phyloP scores from a whole-genome alignment of 2,888 invertebrate species.

The Thecophora atra region DNA sequence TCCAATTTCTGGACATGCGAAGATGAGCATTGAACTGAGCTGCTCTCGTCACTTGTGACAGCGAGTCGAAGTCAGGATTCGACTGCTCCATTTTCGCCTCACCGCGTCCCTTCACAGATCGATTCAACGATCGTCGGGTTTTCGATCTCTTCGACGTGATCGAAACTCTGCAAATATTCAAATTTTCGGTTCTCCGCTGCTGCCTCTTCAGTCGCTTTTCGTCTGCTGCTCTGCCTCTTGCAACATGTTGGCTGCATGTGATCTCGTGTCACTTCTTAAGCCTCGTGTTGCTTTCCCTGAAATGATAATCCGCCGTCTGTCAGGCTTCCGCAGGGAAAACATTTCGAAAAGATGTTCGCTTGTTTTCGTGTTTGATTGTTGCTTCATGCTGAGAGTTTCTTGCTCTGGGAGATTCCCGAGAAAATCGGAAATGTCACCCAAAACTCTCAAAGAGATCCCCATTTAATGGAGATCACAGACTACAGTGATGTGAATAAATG shows the following conservation, averaged over 20 bases:
- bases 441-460: too few relatives aligned
- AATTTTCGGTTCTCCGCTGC: background rate
- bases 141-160: background rate
- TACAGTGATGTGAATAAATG: too few relatives aligned
- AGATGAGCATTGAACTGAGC: background rate
- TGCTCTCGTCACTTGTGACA: slow-evolving; percentile 28
- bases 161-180: slow-evolving; percentile 23
- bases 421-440: too few relatives aligned
- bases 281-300: slow-evolving; percentile 46
- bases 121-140: background rate
- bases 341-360: background rate
- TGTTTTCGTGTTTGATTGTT: too few relatives aligned
- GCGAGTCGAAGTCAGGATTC: background rate
- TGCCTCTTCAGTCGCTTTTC: background rate
- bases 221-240: background rate
- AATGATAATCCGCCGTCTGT: slow-evolving; percentile 32
- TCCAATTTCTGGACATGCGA: slow-evolving; percentile 50
- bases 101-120: background rate
- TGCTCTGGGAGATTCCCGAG: too few relatives aligned
- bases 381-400: too few relatives aligned
- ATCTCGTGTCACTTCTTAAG: slow-evolving; percentile 60
- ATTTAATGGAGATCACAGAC: too few relatives aligned
- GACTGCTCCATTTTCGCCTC: too few relatives aligned
- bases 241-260: slow-evolving; percentile 35
- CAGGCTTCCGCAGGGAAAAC: background rate